phyloP scores from a whole-genome alignment of 1,140 invertebrate species.

The Conus ventricosus region DNA sequence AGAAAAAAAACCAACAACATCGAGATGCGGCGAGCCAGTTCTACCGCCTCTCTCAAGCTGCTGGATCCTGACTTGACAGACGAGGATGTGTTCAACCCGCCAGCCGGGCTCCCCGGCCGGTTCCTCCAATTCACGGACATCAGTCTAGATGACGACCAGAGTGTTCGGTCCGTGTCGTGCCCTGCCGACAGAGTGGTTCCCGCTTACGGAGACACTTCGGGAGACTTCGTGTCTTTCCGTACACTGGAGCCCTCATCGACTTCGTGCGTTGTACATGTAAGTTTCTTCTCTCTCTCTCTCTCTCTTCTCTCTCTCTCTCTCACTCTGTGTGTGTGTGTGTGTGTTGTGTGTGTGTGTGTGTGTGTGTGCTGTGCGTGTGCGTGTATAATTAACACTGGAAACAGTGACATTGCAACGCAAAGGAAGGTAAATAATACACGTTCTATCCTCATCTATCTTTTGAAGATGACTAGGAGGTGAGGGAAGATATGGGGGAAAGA shows the following conservation, averaged over 20 bases:
- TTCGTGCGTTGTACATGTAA: background rate
- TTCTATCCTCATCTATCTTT: too few relatives aligned
- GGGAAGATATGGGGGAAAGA: too few relatives aligned
- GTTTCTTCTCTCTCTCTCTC: background rate
- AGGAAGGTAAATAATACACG: too few relatives aligned
- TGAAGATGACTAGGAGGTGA: too few relatives aligned
- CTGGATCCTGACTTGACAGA: background rate
- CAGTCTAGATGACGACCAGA: background rate
- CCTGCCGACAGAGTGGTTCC: background rate
- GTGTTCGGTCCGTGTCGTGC: background rate
- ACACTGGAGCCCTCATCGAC: background rate
- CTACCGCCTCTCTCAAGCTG: background rate
- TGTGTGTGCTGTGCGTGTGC: too few relatives aligned
- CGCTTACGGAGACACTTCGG: background rate
- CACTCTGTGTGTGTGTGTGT: too few relatives aligned
- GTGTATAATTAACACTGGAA: too few relatives aligned
- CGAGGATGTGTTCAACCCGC: background rate
- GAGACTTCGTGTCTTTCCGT: background rate
- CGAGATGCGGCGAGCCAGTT: background rate
- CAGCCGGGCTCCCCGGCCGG: background rate
- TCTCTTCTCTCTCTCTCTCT: too few relatives aligned
- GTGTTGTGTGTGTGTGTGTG: too few relatives aligned
- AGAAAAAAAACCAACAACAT: too few relatives aligned
- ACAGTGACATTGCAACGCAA: too few relatives aligned
- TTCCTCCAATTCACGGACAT: background rate